A percentile compares a stretch with the other conserved stretches of the same genome.
Conservation (phyloP, 2,888 invertebrate genomes). For the Aleiodes alternator region DNA sequence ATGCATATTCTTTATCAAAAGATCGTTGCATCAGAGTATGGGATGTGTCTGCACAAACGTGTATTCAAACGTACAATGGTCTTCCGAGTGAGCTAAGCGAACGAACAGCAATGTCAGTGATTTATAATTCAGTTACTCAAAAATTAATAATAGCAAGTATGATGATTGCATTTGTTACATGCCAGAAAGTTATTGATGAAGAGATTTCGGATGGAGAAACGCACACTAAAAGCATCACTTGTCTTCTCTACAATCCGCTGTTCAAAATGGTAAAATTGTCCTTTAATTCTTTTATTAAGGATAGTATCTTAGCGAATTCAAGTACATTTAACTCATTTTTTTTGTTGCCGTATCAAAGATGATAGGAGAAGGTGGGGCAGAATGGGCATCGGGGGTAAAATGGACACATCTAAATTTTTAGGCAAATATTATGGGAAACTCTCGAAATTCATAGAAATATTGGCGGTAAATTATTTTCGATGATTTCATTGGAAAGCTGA, state of each 20-base stretch:
- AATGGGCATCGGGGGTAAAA: too few species aligned
- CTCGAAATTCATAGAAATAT: too few species aligned
- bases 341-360: not conserved
- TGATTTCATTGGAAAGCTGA: too few species aligned
- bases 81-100: constrained; percentile 81
- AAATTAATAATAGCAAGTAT: constrained; percentile 82
- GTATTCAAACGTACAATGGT: constrained; percentile 84
- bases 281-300: too few species aligned
- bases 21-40: constrained; percentile 87
- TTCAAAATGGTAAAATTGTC: constrained; percentile 78
- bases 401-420: too few species aligned
- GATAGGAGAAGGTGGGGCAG: too few species aligned
- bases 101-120: constrained; percentile 78
- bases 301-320: too few species aligned
- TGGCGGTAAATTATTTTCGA: too few species aligned
- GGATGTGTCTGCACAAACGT: constrained; percentile 82
- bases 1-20: constrained; percentile 84
- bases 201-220: constrained; percentile 85
- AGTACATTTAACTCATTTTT: not conserved
- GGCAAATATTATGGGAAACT: too few species aligned
- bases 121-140: constrained; percentile 82
- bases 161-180: constrained; percentile 80
- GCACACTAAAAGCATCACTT: constrained; percentile 82
- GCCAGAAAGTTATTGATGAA: constrained; percentile 82
- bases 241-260: constrained; percentile 85